Percentiles rank a stretch among this genome's conserved stretches.
Conservation (phyloP, 64 coral and sea anemone species). For the Stichodactyla mertensii region DNA sequence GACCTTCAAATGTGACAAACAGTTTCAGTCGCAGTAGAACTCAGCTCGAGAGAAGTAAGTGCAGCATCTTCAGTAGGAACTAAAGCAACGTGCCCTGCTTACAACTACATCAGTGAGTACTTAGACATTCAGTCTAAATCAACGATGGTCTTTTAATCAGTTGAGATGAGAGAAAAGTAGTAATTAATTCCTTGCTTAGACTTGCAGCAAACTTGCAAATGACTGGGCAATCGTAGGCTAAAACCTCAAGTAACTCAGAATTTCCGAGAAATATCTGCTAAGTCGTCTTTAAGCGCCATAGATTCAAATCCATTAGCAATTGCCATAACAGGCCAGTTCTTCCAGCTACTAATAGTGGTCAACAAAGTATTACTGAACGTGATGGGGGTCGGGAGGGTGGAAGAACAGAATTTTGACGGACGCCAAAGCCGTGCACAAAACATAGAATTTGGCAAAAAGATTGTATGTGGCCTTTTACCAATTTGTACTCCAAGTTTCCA, state of each 20-base stretch:
- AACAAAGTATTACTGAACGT: too few species aligned
- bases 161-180: neutral
- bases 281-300: neutral
- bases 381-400: too few species aligned
- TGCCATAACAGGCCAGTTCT: too few species aligned
- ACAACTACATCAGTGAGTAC: neutral
- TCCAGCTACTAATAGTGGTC: too few species aligned
- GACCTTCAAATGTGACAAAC: slow-evolving; percentile 5
- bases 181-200: neutral
- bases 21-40: neutral
- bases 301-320: too few species aligned
- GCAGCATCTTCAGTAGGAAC: too few species aligned
- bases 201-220: neutral
- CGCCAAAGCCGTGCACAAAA: too few species aligned
- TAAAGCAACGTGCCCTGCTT: neutral
- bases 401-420: too few species aligned
- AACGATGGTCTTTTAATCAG: neutral
- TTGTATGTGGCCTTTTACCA: too few species aligned
- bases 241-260: neutral
- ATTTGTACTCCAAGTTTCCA: too few species aligned
- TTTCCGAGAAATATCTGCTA: neutral
- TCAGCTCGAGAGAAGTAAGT: neutral
- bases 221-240: neutral
- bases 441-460: too few species aligned
- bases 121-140: neutral